These are phyloP conservation scores for Chloroceryle aenea DNA, from an alignment of 2,113 vertebrate genomes.

Conservation along the genomic window DNA sequence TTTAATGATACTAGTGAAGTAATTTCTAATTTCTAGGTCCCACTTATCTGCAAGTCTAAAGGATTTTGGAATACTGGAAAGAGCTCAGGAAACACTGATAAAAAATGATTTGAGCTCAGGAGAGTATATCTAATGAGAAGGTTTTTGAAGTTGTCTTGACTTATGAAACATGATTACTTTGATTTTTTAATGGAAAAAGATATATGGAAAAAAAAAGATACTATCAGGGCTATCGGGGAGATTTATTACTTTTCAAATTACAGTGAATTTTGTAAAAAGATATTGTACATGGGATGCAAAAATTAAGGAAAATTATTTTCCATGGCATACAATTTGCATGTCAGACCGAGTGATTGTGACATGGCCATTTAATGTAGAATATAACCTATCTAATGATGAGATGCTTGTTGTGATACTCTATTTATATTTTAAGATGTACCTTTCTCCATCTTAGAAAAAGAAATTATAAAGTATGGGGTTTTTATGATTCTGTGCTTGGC, in stretches of 20 bases:
- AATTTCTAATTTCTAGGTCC: background rate
- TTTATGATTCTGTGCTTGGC: background rate
- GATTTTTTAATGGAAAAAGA: background rate
- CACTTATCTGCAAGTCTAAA: background rate
- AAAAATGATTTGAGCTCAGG: background rate
- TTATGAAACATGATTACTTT: background rate
- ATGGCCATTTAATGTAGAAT: background rate
- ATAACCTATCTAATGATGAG: background rate
- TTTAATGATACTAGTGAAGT: too few species aligned
- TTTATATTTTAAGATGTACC: background rate
- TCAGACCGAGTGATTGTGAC: background rate
- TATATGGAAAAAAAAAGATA: too few species aligned
- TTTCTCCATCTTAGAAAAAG: background rate
- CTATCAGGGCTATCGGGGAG: background rate
- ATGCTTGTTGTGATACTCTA: background rate
- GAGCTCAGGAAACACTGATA: background rate
- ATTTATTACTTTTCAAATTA: background rate
- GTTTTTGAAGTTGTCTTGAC: background rate
- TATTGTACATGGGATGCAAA: background rate
- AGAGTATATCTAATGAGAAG: background rate
- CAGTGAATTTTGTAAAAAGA: background rate
- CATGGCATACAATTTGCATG: background rate
- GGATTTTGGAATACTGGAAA: background rate
- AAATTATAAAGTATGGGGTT: background rate
- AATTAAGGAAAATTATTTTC: background rate